These are phyloP conservation scores for Leptobrachium ailaonicum DNA, from an alignment of 2,113 vertebrate genomes.

Conservation along the genomic window DNA sequence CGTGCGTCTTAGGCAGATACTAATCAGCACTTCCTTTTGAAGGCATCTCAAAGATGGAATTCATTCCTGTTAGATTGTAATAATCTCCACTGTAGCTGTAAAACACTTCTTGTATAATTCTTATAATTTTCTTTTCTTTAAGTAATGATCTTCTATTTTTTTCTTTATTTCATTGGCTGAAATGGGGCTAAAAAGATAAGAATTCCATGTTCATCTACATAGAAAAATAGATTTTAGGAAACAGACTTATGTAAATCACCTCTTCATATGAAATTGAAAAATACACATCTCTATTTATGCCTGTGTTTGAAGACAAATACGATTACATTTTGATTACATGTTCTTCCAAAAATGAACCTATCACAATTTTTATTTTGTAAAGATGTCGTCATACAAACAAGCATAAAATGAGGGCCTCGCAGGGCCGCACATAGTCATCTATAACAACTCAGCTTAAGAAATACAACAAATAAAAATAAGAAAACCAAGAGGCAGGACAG, in stretches of 20 bases:
- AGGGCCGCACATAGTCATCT: too few relatives aligned
- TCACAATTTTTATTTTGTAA: neutral
- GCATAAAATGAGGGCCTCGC: too few relatives aligned
- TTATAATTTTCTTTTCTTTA: neutral
- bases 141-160: neutral
- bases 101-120: neutral
- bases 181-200: neutral
- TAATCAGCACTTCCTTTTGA: neutral
- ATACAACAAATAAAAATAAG: too few relatives aligned
- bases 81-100: neutral
- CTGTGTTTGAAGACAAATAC: neutral
- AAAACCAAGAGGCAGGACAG: too few relatives aligned
- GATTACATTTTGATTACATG: neutral
- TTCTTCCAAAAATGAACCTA: neutral
- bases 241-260: neutral
- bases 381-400: too few relatives aligned
- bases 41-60: neutral
- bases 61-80: neutral
- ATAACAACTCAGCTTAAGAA: too few relatives aligned
- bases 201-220: too few relatives aligned
- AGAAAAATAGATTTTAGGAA: neutral
- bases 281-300: neutral
- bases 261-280: neutral
- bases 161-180: neutral
- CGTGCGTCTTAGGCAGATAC: neutral